These are phyloP conservation scores for Sebastes glaucus DNA, from an alignment of 2,797 vertebrate species.

Conservation along the genomic window DNA sequence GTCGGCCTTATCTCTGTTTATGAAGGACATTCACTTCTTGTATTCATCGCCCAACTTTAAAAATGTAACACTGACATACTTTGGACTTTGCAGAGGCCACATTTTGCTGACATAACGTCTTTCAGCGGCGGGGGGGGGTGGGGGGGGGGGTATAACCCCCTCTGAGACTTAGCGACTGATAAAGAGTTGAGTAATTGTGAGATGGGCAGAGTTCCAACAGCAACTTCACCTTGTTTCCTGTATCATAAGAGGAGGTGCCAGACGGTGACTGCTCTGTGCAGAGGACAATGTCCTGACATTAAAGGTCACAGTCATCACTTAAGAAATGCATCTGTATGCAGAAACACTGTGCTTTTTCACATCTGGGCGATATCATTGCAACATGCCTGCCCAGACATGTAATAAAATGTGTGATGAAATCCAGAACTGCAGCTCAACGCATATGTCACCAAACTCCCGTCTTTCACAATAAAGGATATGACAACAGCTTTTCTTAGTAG, in stretches of 20 bases:
- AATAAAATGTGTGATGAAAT: conserved; percentile 42
- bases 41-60: not conserved
- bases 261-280: not conserved
- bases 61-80: conserved; percentile 18
- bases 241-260: not conserved
- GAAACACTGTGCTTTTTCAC: not conserved
- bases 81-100: conserved; percentile 6
- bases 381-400: conserved; percentile 43
- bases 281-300: not conserved
- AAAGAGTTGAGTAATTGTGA: conserved; percentile 37
- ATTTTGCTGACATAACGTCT: conserved; percentile 12
- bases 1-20: not conserved
- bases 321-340: not conserved
- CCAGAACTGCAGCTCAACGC: conserved; percentile 3
- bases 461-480: conserved; percentile 48
- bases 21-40: not conserved
- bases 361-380: not conserved
- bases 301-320: not conserved
- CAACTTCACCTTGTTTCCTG: conserved; percentile 11
- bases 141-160: not conserved
- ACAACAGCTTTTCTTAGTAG: not conserved
- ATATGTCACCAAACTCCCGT: not conserved
- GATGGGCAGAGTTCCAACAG: conserved; percentile 12
- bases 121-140: not conserved
- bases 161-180: conserved; percentile 26